phyloP scores from a whole-genome alignment of 2,888 invertebrate species.

The Drosophila formosana region DNA sequence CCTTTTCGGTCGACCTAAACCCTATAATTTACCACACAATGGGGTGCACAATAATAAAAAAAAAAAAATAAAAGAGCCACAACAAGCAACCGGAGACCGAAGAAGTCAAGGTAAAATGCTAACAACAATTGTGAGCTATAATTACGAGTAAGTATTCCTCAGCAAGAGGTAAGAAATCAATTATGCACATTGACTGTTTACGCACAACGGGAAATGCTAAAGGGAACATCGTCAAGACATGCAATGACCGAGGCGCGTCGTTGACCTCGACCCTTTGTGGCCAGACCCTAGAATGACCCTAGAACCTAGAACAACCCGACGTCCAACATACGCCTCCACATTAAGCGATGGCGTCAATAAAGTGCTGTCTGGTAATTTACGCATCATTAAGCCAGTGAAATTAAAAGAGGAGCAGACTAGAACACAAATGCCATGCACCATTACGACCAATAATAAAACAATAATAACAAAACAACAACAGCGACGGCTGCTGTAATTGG shows the following conservation, averaged over 20 bases:
- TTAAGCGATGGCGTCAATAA: conserved; percentile 40
- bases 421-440: conserved; percentile 31
- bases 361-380: conserved; percentile 65
- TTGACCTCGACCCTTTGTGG: conserved; percentile 70
- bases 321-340: conserved; percentile 41
- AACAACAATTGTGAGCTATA: conserved; percentile 64
- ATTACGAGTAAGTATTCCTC: conserved; percentile 58
- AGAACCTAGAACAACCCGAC: conserved; percentile 21
- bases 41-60: conserved; percentile 36
- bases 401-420: conserved; percentile 50
- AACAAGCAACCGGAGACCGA: background rate
- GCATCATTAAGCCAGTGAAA: conserved; percentile 69
- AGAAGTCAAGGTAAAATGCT: conserved; percentile 48
- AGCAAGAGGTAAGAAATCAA: conserved; percentile 75
- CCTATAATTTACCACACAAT: conserved; percentile 66
- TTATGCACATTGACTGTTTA: conserved; percentile 55
- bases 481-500: conserved; percentile 51
- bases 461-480: conserved; percentile 39
- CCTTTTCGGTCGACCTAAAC: conserved; percentile 31
- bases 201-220: conserved; percentile 1
- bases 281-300: conserved; percentile 17
- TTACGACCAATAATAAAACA: conserved; percentile 58
- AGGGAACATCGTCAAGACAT: conserved; percentile 28
- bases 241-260: conserved; percentile 25
- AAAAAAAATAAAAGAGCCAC: conserved; percentile 20